phyloP scores from a whole-genome alignment of 2,113 vertebrate genomes.

The Dromas ardeola region DNA sequence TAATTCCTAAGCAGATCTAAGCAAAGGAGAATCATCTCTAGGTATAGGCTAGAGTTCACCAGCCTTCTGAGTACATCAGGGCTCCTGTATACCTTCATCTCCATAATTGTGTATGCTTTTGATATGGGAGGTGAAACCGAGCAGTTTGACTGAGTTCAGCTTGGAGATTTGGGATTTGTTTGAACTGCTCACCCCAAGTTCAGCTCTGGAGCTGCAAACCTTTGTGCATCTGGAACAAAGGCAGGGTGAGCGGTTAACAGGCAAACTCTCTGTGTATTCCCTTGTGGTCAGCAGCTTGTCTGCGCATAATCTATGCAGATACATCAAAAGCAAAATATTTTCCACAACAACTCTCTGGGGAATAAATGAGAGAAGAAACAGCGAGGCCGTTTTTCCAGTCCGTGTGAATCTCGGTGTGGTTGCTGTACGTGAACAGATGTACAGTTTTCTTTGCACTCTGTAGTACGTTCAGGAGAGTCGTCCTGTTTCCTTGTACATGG shows the following conservation, averaged over 20 bases:
- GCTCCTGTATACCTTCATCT: background rate
- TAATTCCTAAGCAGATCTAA: background rate
- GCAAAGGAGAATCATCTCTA: background rate
- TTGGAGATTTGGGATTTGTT: constrained; percentile 3
- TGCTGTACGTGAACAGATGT: background rate
- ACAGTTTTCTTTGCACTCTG: background rate
- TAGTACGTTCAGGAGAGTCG: background rate
- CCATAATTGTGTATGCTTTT: background rate
- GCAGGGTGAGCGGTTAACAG: background rate
- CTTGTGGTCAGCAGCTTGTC: background rate
- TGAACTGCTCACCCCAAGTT: background rate
- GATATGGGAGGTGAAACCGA: background rate
- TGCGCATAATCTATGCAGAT: background rate
- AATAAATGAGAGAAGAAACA: background rate
- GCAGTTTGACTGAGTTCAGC: background rate
- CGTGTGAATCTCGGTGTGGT: rapidly evolving
- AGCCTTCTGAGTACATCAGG: background rate
- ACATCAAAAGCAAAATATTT: constrained; percentile 16
- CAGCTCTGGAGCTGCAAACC: background rate
- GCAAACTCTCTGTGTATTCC: background rate
- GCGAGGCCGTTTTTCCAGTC: background rate
- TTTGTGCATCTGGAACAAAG: background rate
- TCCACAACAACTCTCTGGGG: background rate
- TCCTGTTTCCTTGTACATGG: background rate
- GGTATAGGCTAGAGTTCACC: background rate